Evolutionary conservation across 2,113 vertebrate genomes (phyloP).

Genomic region (Eira barbara): DNA sequence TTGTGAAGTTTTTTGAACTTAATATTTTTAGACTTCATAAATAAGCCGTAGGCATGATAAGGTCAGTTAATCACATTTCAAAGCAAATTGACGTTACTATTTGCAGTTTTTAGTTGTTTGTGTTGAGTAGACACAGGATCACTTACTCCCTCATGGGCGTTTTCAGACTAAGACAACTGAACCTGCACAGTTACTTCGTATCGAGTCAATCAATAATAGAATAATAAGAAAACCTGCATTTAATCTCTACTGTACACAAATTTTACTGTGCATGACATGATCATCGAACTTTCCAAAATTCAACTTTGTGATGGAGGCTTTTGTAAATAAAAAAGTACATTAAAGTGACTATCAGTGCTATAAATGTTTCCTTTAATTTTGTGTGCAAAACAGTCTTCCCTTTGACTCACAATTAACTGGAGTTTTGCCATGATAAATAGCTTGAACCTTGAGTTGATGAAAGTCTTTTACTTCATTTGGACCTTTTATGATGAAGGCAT

Average conservation of each 20-base stretch:
- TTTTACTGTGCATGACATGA: neutral
- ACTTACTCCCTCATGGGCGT: neutral
- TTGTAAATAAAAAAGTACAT: conserved; percentile 25
- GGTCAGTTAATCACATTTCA: neutral
- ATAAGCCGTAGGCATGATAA: neutral
- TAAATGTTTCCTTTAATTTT: conserved; percentile 55
- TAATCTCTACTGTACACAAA: neutral
- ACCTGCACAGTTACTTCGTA: neutral
- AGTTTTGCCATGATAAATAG: conserved; percentile 54
- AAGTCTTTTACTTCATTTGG: conserved; percentile 34
- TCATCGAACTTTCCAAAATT: neutral
- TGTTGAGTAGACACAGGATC: neutral
- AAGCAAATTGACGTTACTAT: neutral
- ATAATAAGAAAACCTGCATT: conserved; percentile 18
- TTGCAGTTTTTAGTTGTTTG: neutral
- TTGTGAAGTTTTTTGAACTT: neutral
- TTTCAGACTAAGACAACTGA: conserved; percentile 30
- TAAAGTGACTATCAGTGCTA: neutral
- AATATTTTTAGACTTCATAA: neutral
- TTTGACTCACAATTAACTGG: conserved; percentile 36
- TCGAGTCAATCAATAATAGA: conserved; percentile 30
- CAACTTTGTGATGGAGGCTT: neutral
- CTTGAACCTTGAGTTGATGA: neutral
- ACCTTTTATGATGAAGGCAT: neutral
- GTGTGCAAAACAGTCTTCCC: neutral